phyloP scores from a whole-genome alignment of 2,113 vertebrate species.

The Phalacrocorax pelagicus region DNA sequence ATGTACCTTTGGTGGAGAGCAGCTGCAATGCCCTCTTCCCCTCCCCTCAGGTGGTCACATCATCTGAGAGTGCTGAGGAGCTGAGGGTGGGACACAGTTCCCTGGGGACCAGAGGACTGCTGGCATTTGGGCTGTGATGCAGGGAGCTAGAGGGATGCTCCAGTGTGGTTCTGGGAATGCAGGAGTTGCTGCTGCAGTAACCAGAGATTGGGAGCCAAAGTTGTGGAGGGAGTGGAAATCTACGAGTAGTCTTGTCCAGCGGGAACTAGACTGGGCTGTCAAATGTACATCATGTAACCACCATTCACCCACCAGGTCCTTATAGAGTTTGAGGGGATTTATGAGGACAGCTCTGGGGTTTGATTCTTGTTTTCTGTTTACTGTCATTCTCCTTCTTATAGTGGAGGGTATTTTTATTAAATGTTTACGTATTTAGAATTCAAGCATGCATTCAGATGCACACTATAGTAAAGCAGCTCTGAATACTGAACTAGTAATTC shows the following conservation, averaged over 20 bases:
- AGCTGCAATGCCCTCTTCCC: not conserved
- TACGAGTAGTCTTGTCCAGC: not conserved
- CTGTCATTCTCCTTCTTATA: not conserved
- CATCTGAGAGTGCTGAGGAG: not conserved
- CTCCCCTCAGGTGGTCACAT: not conserved
- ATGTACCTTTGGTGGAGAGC: not conserved
- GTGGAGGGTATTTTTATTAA: not conserved
- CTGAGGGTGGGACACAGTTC: not conserved
- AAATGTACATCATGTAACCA: not conserved
- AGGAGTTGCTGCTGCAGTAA: not conserved
- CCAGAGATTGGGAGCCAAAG: not conserved
- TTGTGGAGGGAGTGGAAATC: not conserved
- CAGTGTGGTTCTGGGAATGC: accelerated
- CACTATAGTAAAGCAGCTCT: not conserved
- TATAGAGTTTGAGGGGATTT: not conserved
- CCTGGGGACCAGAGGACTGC: not conserved
- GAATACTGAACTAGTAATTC: not conserved
- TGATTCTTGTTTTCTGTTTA: not conserved
- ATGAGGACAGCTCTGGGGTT: not conserved
- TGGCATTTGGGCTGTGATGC: not conserved
- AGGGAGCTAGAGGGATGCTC: not conserved
- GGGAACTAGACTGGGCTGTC: not conserved
- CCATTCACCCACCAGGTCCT: accelerated
- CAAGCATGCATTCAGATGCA: not conserved
- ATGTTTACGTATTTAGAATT: not conserved